These are phyloP conservation scores for Chrysocyon brachyurus DNA, from an alignment of 2,797 vertebrate genomes.

Conservation along the genomic window DNA sequence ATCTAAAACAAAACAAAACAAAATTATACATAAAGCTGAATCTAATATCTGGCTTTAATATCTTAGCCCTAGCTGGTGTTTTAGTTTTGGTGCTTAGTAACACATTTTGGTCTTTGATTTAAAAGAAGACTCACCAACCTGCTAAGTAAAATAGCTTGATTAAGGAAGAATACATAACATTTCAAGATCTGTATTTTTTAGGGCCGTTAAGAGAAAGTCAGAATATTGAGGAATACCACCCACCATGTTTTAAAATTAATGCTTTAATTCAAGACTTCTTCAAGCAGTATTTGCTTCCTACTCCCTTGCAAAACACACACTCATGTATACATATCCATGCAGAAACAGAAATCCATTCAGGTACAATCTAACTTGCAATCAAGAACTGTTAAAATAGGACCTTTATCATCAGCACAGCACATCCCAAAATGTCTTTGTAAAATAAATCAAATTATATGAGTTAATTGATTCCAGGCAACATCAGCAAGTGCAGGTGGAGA, in stretches of 20 bases:
- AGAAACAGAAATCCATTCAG: constrained; percentile 88
- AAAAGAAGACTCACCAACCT: constrained; percentile 45
- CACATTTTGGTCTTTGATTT: constrained; percentile 22
- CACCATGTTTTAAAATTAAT: constrained; percentile 81
- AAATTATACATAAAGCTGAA: constrained; percentile 55
- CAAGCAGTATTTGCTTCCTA: constrained; percentile 82
- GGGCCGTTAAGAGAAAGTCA: constrained; percentile 76
- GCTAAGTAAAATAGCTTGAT: constrained; percentile 68
- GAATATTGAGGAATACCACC: constrained; percentile 54
- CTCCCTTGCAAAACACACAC: constrained; percentile 67
- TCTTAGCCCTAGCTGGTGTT: constrained; percentile 38
- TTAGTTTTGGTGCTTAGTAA: constrained; percentile 41
- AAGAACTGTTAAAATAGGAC: constrained; percentile 87
- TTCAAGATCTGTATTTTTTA: constrained; percentile 73
- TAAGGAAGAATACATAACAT: constrained; percentile 5
- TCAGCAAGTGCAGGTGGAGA: constrained; percentile 96
- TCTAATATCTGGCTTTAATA: constrained; percentile 14
- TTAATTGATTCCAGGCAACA: constrained; percentile 97
- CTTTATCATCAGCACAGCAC: constrained; percentile 89
- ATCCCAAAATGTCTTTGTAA: constrained; percentile 92
- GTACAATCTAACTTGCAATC: constrained; percentile 88
- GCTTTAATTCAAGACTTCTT: constrained; percentile 82
- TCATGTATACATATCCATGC: not conserved
- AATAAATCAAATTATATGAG: constrained; percentile 96
- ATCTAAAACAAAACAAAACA: constrained; percentile 53